A percentile compares a stretch with the other conserved stretches of the same genome.
Conservation (phyloP, 2,797 vertebrate genomes). For the Poecilia gillii region DNA sequence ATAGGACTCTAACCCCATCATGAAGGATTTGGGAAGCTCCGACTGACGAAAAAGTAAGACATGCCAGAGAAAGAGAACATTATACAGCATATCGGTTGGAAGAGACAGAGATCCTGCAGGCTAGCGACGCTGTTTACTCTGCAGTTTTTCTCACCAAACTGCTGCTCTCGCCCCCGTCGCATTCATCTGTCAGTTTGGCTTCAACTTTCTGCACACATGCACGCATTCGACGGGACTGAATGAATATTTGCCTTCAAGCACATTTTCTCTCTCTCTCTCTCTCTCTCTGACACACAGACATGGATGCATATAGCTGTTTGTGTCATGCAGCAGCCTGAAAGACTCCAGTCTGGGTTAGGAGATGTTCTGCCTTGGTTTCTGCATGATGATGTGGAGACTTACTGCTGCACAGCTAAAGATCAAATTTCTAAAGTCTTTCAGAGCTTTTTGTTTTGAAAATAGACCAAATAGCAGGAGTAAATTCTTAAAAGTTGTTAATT, state of each 20-base stretch:
- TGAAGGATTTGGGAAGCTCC: constrained; percentile 2
- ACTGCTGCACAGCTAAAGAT: constrained; percentile 2
- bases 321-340: constrained; percentile 22
- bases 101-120: constrained; percentile 37
- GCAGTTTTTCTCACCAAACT: constrained; percentile 76
- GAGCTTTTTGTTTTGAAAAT: background rate
- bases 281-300: constrained; percentile 1
- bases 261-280: background rate
- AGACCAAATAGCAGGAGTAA: background rate
- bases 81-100: constrained; percentile 20
- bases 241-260: constrained; percentile 44
- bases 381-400: constrained; percentile 18
- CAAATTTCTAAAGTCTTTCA: background rate
- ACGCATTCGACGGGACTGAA: constrained; percentile 41
- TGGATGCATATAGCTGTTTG: constrained; percentile 19
- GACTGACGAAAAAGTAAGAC: constrained; percentile 13
- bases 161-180: constrained; percentile 60
- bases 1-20: background rate
- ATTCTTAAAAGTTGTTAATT: background rate
- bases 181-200: constrained; percentile 72
- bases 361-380: constrained; percentile 13
- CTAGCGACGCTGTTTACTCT: constrained; percentile 63
- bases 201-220: constrained; percentile 50
- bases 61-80: constrained; percentile 19
- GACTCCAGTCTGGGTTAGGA: background rate